Percentiles rank a stretch among this genome's conserved stretches.
Conservation (phyloP, 2,113 vertebrate species). For the Menura novaehollandiae region DNA sequence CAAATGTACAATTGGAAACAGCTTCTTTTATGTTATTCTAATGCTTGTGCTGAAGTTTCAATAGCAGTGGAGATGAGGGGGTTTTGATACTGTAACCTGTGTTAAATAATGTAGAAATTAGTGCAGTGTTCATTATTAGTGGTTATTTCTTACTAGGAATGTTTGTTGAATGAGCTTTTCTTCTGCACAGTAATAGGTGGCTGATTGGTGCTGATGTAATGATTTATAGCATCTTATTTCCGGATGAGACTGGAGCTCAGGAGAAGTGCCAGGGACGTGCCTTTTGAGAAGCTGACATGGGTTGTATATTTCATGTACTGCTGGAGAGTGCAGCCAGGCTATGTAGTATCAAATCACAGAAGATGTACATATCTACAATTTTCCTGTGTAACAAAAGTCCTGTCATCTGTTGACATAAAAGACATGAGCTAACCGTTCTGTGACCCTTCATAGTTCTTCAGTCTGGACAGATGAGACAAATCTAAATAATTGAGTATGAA, state of each 20-base stretch:
- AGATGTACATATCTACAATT: neutral
- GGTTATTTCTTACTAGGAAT: neutral
- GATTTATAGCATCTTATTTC: neutral
- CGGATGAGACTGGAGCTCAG: neutral
- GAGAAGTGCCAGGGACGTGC: neutral
- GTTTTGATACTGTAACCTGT: neutral
- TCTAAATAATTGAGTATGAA: conserved; percentile 1
- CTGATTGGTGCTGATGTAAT: neutral
- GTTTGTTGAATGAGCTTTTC: neutral
- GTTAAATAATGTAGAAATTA: neutral
- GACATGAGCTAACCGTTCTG: neutral
- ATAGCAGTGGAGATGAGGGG: rapidly evolving
- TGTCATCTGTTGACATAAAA: neutral
- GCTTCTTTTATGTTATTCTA: neutral
- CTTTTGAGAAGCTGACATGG: neutral
- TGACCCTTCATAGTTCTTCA: neutral
- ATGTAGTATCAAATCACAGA: neutral
- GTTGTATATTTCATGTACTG: conserved; percentile 20
- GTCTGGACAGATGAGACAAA: conserved; percentile 1
- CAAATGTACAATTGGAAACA: neutral
- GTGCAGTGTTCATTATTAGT: neutral
- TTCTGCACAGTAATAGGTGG: neutral
- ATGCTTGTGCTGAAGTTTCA: neutral
- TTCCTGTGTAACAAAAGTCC: neutral
- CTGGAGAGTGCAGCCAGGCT: neutral